Evolutionary conservation across 2,113 vertebrate species (phyloP).

Genomic region (Orcinus orca): DNA sequence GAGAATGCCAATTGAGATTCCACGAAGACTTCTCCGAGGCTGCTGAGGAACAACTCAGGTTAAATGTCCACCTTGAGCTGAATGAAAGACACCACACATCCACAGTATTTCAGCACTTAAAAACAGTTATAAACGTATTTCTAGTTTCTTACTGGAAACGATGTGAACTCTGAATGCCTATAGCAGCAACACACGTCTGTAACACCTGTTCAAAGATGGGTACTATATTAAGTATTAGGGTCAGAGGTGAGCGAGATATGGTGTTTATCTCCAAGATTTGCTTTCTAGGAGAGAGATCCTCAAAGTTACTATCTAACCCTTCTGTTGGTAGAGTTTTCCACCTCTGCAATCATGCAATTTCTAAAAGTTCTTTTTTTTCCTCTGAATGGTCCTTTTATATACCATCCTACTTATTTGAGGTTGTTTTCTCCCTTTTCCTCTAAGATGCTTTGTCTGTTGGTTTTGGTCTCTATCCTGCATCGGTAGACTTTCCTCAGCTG

Average conservation of each 20-base stretch:
- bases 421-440: neutral
- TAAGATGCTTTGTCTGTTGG: neutral
- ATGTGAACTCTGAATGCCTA: neutral
- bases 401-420: neutral
- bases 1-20: neutral
- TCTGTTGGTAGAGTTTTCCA: neutral
- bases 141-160: neutral
- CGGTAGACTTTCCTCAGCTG: neutral
- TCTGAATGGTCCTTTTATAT: neutral
- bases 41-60: neutral
- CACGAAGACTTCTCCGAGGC: neutral
- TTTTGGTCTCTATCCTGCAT: neutral
- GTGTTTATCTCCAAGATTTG: neutral
- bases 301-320: neutral
- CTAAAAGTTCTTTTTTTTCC: neutral
- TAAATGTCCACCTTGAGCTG: neutral
- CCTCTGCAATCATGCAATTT: neutral
- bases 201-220: neutral
- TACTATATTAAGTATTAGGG: neutral
- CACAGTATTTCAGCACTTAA: neutral
- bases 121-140: neutral
- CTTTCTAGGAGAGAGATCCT: neutral
- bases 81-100: neutral
- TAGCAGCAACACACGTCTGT: neutral
- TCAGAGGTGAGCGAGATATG: neutral